These are phyloP conservation scores for Melanotaenia pygmaea DNA, from an alignment of 2,797 vertebrate species.

Conservation along the genomic window DNA sequence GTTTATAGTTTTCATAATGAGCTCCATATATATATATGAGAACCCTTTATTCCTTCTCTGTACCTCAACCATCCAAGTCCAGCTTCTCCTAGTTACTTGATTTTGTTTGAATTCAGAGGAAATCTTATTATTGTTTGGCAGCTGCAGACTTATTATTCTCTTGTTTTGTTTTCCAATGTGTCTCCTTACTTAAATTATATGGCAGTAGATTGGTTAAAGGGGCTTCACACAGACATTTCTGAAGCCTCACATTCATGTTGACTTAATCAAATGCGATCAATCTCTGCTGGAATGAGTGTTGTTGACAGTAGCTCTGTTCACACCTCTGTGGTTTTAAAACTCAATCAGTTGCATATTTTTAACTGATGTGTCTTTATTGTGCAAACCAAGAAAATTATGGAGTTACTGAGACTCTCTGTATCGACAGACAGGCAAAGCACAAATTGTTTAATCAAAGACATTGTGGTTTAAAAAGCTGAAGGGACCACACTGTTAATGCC, in stretches of 20 bases:
- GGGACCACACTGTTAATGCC: constrained; percentile 12
- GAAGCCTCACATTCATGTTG: background rate
- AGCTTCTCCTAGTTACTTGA: too few relatives aligned
- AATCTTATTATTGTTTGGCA: background rate
- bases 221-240: constrained; percentile 1
- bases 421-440: constrained; percentile 12
- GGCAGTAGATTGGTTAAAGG: constrained; percentile 13
- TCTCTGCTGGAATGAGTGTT: constrained; percentile 4
- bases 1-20: background rate
- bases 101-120: too few relatives aligned
- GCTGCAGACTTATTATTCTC: constrained; percentile 9
- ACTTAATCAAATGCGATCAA: background rate
- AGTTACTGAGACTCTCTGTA: background rate
- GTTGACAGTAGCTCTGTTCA: background rate
- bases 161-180: background rate
- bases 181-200: constrained; percentile 30
- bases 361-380: constrained; percentile 10
- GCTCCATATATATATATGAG: background rate
- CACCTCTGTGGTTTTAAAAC: background rate
- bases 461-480: constrained; percentile 8
- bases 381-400: background rate
- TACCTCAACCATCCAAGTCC: constrained; percentile 19
- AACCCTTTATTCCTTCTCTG: background rate
- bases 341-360: background rate
- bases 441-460: constrained; percentile 24